Conservation (phyloP, 1,140 invertebrate genomes). For the Camponotus floridanus region DNA sequence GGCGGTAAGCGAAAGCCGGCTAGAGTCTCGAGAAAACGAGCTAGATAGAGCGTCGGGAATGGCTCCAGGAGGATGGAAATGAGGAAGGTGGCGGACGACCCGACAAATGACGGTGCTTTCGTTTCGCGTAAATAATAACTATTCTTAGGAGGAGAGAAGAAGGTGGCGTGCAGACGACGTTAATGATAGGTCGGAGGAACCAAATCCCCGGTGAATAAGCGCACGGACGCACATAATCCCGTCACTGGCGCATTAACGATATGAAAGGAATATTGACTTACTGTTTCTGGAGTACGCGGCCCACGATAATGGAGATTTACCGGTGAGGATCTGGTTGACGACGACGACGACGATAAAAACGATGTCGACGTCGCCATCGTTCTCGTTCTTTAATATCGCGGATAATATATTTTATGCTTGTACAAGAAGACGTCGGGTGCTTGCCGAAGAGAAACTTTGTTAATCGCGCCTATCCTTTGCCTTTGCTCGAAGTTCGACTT, state of each 20-base stretch:
- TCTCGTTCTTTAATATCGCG: slow-evolving; percentile 59
- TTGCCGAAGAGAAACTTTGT: slow-evolving; percentile 37
- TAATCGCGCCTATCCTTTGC: slow-evolving; percentile 56
- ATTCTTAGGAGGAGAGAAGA: neutral
- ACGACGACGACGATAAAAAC: slow-evolving; percentile 29
- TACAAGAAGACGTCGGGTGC: slow-evolving; percentile 13
- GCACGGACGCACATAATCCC: slow-evolving; percentile 70
- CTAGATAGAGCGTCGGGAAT: slow-evolving; percentile 37
- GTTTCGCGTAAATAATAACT: slow-evolving; percentile 65
- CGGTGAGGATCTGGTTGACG: slow-evolving; percentile 29
- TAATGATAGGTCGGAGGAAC: neutral
- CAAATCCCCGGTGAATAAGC: slow-evolving; percentile 69
- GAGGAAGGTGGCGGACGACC: slow-evolving; percentile 1
- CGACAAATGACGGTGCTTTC: slow-evolving; percentile 66
- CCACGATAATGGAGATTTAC: slow-evolving; percentile 72
- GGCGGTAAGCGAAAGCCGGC: neutral
- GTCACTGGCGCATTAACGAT: slow-evolving; percentile 70
- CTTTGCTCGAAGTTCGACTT: neutral
- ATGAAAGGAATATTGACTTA: slow-evolving; percentile 74
- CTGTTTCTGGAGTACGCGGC: slow-evolving; percentile 61
- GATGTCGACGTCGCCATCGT: slow-evolving; percentile 44
- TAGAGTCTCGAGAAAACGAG: neutral
- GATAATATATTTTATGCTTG: slow-evolving; percentile 57
- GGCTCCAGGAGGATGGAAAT: slow-evolving; percentile 32
- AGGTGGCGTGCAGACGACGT: neutral